Evolutionary conservation across 2,113 vertebrate genomes (phyloP).

Genomic region (Pterocles orientalis): DNA sequence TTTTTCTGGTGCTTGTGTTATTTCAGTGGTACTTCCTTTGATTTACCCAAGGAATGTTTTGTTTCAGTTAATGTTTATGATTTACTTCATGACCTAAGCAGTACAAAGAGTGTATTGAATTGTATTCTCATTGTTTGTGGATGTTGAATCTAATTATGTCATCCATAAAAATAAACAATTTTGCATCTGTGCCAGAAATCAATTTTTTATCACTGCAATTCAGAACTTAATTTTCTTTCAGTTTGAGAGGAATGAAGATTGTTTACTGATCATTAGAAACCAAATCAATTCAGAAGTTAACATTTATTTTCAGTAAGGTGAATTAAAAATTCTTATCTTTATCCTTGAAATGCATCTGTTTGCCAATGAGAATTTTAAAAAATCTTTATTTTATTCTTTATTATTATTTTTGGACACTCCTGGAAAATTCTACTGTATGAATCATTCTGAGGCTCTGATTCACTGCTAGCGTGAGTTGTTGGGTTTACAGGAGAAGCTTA

Average conservation of each 20-base stretch:
- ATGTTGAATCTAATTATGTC: conserved; percentile 72
- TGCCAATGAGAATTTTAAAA: not conserved
- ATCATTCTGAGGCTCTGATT: not conserved
- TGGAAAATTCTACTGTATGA: not conserved
- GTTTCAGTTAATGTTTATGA: conserved; percentile 74
- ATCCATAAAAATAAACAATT: conserved; percentile 76
- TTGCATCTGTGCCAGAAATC: conserved; percentile 68
- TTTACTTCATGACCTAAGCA: conserved; percentile 51
- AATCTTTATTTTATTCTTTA: not conserved
- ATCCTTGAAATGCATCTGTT: not conserved
- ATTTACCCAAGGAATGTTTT: conserved; percentile 73
- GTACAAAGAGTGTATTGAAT: conserved; percentile 65
- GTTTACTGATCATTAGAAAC: conserved; percentile 62
- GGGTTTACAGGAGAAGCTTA: not conserved
- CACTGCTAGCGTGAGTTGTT: not conserved
- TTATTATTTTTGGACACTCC: not conserved
- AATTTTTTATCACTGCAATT: conserved; percentile 65
- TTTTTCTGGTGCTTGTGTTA: conserved; percentile 69
- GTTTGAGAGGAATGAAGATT: conserved; percentile 59
- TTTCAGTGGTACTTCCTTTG: conserved; percentile 72
- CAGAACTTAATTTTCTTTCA: conserved; percentile 68
- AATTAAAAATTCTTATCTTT: conserved; percentile 30
- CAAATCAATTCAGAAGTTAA: conserved; percentile 58
- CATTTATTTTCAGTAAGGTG: conserved; percentile 54
- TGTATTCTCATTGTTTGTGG: conserved; percentile 67